Evolutionary conservation across 2,888 invertebrate species (phyloP).

Genomic region (Dynastes tityus): DNA sequence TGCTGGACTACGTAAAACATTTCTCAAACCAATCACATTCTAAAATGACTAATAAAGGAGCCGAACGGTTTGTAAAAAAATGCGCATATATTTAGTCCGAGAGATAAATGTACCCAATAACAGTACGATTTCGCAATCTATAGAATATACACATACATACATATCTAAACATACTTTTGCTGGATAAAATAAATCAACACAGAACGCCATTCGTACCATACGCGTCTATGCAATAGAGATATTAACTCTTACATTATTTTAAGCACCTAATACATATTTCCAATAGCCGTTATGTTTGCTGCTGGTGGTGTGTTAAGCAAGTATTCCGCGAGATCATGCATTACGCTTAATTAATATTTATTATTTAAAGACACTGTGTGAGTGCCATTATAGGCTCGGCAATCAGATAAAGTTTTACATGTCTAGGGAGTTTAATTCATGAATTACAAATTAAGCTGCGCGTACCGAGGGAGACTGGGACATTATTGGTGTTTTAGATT

Average conservation of each 20-base stretch:
- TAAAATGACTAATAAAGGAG: slow-evolving; percentile 13
- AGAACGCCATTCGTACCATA: background rate
- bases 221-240: background rate
- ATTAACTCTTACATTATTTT: slow-evolving; percentile 12
- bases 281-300: background rate
- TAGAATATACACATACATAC: background rate
- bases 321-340: slow-evolving; percentile 10
- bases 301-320: background rate
- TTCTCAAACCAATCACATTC: slow-evolving; percentile 25
- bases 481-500: slow-evolving; percentile 25
- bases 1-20: slow-evolving; percentile 3
- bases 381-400: slow-evolving; percentile 25
- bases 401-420: slow-evolving; percentile 39
- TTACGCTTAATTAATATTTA: slow-evolving; percentile 36
- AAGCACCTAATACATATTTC: slow-evolving; percentile 5
- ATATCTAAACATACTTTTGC: slow-evolving; percentile 5
- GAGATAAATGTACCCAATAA: slow-evolving; percentile 22
- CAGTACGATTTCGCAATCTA: slow-evolving; percentile 14
- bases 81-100: slow-evolving; percentile 8
- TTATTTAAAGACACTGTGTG: slow-evolving; percentile 21
- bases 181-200: slow-evolving; percentile 12
- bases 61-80: slow-evolving; percentile 13
- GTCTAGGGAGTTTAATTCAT: slow-evolving; percentile 35
- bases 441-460: slow-evolving; percentile 36
- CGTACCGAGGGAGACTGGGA: slow-evolving; percentile 22